Conservation (phyloP, 2,113 vertebrate genomes). For the Hemiprocne comata region DNA sequence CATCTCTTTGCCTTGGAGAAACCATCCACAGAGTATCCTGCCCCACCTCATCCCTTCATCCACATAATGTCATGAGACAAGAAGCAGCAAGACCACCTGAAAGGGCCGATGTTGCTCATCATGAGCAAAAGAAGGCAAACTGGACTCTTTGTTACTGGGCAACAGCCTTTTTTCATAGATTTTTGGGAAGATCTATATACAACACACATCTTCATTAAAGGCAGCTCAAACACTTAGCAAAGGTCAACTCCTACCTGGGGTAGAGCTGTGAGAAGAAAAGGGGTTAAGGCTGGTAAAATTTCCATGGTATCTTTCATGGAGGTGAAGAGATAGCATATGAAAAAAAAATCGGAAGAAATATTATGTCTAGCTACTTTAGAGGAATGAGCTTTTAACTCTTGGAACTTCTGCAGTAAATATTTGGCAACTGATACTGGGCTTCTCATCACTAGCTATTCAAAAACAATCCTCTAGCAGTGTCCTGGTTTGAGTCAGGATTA, state of each 20-base stretch:
- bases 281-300: conserved; percentile 56
- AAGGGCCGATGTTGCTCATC: not conserved
- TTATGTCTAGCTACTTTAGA: not conserved
- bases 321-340: not conserved
- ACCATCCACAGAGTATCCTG: conserved; percentile 1
- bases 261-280: conserved; percentile 44
- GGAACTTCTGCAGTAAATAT: conserved; percentile 3
- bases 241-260: conserved; percentile 49
- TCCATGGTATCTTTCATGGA: not conserved
- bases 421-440: conserved; percentile 26
- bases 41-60: not conserved
- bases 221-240: conserved; percentile 20
- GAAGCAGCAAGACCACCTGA: not conserved
- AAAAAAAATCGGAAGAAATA: conserved; percentile 21
- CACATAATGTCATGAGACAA: not conserved
- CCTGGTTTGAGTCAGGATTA: too few species aligned
- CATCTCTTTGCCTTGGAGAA: conserved; percentile 21
- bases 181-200: conserved; percentile 47
- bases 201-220: conserved; percentile 57
- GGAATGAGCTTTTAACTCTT: conserved; percentile 41
- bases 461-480: conserved; percentile 3
- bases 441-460: not conserved
- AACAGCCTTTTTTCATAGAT: conserved; percentile 20
- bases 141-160: conserved; percentile 35
- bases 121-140: not conserved